Conservation (phyloP, 2,797 vertebrate species). For the Schizothorax lantsangensis region DNA sequence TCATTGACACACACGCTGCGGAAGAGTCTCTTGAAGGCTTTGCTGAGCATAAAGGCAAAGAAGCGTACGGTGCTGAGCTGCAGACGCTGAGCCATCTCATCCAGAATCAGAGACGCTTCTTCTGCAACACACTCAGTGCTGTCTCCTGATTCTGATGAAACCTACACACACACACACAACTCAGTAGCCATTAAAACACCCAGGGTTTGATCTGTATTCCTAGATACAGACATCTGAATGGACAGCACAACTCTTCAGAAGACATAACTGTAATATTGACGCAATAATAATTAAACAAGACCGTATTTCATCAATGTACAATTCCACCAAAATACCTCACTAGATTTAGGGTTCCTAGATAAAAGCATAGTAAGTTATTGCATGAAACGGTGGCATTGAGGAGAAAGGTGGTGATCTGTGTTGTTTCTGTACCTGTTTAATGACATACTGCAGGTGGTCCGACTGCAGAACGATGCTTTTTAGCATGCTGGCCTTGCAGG, state of each 20-base stretch:
- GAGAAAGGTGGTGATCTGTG: not conserved
- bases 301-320: not conserved
- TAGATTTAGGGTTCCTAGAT: not conserved
- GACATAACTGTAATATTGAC: not conserved
- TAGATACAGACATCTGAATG: not conserved
- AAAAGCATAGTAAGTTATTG: not conserved
- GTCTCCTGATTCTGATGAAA: slow-evolving; percentile 84
- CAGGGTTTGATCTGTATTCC: not conserved
- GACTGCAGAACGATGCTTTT: slow-evolving; percentile 87
- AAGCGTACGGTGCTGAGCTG: slow-evolving; percentile 89
- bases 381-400: not conserved
- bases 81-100: slow-evolving; percentile 93
- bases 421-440: slow-evolving; percentile 83
- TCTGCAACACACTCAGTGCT: slow-evolving; percentile 80
- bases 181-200: not conserved
- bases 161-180: slow-evolving; percentile 68
- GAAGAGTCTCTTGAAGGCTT: slow-evolving; percentile 93
- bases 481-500: slow-evolving; percentile 82
- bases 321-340: not conserved
- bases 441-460: slow-evolving; percentile 86
- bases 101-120: slow-evolving; percentile 87
- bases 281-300: not conserved
- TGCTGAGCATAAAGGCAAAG: slow-evolving; percentile 90
- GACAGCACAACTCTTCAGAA: not conserved
- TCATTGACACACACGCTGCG: slow-evolving; percentile 92